A percentile compares a stretch with the other conserved stretches of the same genome.
These are phyloP conservation scores for Sebastolobus alascanus DNA, from an alignment of 2,797 vertebrate genomes.

Conservation along the genomic window DNA sequence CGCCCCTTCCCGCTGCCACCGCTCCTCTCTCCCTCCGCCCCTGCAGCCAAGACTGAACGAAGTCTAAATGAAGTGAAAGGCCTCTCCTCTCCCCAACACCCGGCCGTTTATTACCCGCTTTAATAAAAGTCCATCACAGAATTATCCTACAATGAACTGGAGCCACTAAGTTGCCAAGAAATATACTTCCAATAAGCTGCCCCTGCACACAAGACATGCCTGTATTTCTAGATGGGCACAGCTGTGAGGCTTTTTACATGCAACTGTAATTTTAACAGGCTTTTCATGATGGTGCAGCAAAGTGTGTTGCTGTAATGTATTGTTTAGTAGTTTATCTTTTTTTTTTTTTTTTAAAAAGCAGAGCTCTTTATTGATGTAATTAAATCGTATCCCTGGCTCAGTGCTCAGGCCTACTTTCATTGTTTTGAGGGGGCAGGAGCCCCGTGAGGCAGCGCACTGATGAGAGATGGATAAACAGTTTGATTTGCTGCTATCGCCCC, in stretches of 20 bases:
- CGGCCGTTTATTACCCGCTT: conserved; percentile 89
- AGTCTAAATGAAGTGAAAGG: conserved; percentile 95
- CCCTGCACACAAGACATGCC: conserved; percentile 33
- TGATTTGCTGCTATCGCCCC: conserved; percentile 86
- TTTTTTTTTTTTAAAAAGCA: conserved; percentile 36
- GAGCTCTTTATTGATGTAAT: conserved; percentile 83
- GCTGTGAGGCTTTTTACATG: conserved; percentile 26
- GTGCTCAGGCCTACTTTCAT: conserved; percentile 79
- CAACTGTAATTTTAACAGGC: conserved; percentile 53
- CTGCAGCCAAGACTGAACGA: conserved; percentile 85
- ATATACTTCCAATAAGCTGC: conserved; percentile 65
- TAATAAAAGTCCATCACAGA: conserved; percentile 85
- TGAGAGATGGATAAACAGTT: conserved; percentile 88
- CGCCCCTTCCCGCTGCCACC: conserved; percentile 84
- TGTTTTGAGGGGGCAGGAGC: conserved; percentile 85
- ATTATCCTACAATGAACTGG: conserved; percentile 76
- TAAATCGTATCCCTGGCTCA: conserved; percentile 80
- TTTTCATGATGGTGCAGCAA: conserved; percentile 59
- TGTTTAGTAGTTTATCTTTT: conserved; percentile 55
- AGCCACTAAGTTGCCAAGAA: conserved; percentile 66
- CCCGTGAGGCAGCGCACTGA: conserved; percentile 80
- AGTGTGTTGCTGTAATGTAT: conserved; percentile 52
- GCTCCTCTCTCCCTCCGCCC: conserved; percentile 74
- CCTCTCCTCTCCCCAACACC: conserved; percentile 85
- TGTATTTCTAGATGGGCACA: conserved; percentile 22